Base-by-base conservation (phyloP, 1,140 invertebrate species). In the Drosophila lini region DNA sequence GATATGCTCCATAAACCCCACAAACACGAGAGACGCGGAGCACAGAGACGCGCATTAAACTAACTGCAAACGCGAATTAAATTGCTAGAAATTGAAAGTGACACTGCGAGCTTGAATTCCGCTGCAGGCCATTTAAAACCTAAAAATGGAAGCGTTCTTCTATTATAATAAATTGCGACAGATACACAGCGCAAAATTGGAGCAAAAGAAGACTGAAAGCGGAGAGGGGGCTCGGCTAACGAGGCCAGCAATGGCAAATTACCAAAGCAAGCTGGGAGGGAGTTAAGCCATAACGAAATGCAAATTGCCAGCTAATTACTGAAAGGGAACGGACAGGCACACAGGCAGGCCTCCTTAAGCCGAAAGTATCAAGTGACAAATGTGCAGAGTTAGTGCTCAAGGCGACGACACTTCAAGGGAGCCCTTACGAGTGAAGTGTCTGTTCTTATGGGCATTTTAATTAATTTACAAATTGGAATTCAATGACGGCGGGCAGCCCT, bases 1-100 rank as follows among this genome's bases (percentile, higher is more conserved):
- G 61, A 79, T 70, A 70, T 56, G 74, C 65, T 64, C 58, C 55
- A 69, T 65, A 71, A 85, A 47, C 31, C 55, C 34, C 57, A 32
- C 15, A 42, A 22, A 22, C 47, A 34, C 31, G 22, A 55, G 22
- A 45, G n/a, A 40, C 10, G 34, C 34, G n/a, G 10, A 47, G 16
- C 19, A 34, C 41, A 70, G 68, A 71, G 50, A 28, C 65, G 13
- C 69, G 41, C 53, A 71, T 71, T 71, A 50, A 65, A 65, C 64
- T 59, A 76, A 70, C 74, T 56, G 65, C 64, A 82, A 80, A 88
- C 65, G 80, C 79, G 83, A 88, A 77, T 82, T 86, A 88, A 86
- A 86, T 86, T 86, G 83, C 80, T 77, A 80, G 83, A 86, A 86
- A 86, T 86, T 86, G 83, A 88, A 86, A 86, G 83, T 83, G 83